A percentile compares a stretch with the other conserved stretches of the same genome.
Conservation (phyloP, 1,140 invertebrate species). For the Acromyrmex heyeri region DNA sequence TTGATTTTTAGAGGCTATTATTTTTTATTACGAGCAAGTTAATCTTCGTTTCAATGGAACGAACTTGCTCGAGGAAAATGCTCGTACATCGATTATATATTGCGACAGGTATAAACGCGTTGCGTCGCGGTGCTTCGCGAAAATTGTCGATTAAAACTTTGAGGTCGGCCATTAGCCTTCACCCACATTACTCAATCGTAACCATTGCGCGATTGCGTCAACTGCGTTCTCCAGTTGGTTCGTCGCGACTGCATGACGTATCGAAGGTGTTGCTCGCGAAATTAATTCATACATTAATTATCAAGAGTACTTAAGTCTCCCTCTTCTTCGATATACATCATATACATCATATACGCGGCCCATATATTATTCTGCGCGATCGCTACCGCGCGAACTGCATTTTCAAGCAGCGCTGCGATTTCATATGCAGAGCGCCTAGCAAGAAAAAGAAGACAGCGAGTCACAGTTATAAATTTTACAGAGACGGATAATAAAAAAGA, state of each 20-base stretch:
- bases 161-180: conserved; percentile 82
- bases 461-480: conserved; percentile 50
- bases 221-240: conserved; percentile 51
- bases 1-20: not conserved
- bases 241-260: conserved; percentile 19
- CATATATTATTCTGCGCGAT: conserved; percentile 46
- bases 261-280: conserved; percentile 64
- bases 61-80: conserved; percentile 35
- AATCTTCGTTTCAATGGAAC: conserved; percentile 7
- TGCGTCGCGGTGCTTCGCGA: conserved; percentile 69
- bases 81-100: not conserved
- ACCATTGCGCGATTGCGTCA: conserved; percentile 64
- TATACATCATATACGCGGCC: not conserved
- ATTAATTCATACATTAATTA: conserved; percentile 71
- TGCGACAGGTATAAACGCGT: not conserved
- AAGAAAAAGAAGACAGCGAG: not conserved
- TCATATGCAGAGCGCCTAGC: not conserved
- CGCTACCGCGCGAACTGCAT: conserved; percentile 5
- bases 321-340: conserved; percentile 21
- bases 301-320: conserved; percentile 31
- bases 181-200: conserved; percentile 77
- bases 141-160: conserved; percentile 81
- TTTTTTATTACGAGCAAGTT: not conserved
- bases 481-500: conserved; percentile 30
- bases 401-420: conserved; percentile 18